Evolutionary conservation across 2,113 vertebrate species (phyloP).

Genomic region (Leptocoma aspasia): DNA sequence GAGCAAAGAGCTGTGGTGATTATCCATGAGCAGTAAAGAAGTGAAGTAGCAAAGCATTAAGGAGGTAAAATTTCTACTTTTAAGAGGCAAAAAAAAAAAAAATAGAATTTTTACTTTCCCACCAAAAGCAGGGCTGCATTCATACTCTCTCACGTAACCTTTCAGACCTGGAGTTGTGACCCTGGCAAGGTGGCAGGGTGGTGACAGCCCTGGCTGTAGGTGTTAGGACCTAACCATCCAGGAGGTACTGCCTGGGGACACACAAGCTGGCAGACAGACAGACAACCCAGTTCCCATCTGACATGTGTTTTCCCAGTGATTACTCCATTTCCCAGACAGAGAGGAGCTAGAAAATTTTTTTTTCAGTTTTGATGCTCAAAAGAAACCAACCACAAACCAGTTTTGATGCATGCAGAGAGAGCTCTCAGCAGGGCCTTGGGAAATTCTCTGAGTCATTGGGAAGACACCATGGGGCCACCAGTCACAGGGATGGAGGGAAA

Average conservation of each 20-base stretch:
- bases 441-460: neutral
- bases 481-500: neutral
- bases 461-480: neutral
- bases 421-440: neutral
- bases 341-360: neutral
- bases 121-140: neutral
- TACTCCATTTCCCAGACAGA: neutral
- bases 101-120: no score
- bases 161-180: neutral
- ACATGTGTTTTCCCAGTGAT: neutral
- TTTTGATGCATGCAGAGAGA: neutral
- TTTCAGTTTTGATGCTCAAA: neutral
- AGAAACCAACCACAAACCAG: neutral
- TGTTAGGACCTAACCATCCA: fast-evolving
- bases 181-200: no score
- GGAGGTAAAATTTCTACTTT: neutral
- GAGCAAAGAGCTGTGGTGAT: neutral
- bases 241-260: neutral
- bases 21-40: neutral
- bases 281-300: neutral
- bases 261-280: neutral
- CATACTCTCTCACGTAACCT: neutral
- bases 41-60: neutral
- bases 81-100: neutral
- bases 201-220: neutral